A percentile compares a stretch with the other conserved stretches of the same genome.
Conservation (phyloP, 2,888 invertebrate species). For the Ctenicera cuprea region DNA sequence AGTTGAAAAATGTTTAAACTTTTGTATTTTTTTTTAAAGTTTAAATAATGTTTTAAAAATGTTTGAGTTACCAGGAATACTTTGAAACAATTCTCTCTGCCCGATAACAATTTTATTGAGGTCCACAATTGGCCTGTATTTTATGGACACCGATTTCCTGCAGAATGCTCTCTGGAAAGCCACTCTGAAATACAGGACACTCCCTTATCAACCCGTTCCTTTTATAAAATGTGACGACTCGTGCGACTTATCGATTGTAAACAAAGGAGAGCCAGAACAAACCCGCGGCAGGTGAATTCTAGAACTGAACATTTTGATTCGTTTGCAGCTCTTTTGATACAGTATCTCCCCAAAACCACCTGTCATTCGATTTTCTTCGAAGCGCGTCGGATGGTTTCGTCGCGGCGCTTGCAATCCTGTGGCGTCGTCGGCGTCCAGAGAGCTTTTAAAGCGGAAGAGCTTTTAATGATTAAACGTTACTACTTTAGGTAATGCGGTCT, state of each 20-base stretch:
- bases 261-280: constrained; percentile 41
- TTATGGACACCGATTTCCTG: background rate
- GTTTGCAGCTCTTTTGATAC: constrained; percentile 59
- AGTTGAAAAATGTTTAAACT: background rate
- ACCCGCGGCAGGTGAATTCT: constrained; percentile 54
- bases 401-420: constrained; percentile 56
- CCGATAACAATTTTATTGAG: background rate
- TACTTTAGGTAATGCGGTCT: constrained; percentile 36
- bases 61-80: no score
- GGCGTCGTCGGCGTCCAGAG: constrained; percentile 55
- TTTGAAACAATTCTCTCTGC: background rate
- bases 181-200: constrained; percentile 35
- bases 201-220: constrained; percentile 35
- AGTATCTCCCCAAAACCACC: constrained; percentile 60
- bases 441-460: constrained; percentile 51
- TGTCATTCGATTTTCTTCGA: constrained; percentile 61
- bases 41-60: background rate
- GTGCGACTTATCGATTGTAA: constrained; percentile 49
- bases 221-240: constrained; percentile 34
- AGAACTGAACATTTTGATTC: constrained; percentile 59
- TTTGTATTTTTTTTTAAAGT: background rate
- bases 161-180: constrained; percentile 5
- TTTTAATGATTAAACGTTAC: constrained; percentile 51
- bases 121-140: background rate
- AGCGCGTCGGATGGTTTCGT: constrained; percentile 52